Evolutionary conservation across 2,797 vertebrate genomes (phyloP).

Genomic region (Rallus crepitans): DNA sequence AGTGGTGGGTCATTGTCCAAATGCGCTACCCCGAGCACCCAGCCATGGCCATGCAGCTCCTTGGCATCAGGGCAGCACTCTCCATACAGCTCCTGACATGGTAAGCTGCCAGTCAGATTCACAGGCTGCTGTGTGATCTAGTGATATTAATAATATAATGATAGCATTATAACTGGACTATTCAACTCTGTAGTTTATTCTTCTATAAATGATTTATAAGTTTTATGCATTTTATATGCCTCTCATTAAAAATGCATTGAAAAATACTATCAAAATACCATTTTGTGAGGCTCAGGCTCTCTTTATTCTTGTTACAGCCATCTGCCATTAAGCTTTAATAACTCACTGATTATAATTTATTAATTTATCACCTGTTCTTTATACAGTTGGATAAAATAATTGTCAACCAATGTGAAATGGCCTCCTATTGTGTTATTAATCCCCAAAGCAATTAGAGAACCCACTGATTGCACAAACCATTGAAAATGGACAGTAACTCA

Average conservation of each 20-base stretch:
- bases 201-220: conserved; percentile 68
- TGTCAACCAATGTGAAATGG: conserved; percentile 58
- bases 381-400: conserved; percentile 69
- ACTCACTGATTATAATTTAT: conserved; percentile 73
- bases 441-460: conserved; percentile 72
- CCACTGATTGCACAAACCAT: conserved; percentile 49
- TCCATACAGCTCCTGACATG: not conserved
- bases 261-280: conserved; percentile 67
- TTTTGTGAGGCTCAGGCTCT: conserved; percentile 33
- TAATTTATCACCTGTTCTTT: conserved; percentile 76
- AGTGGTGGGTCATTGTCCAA: not conserved
- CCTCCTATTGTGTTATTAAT: conserved; percentile 73
- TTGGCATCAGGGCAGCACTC: rapidly evolving
- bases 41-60: rapidly evolving
- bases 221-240: conserved; percentile 70
- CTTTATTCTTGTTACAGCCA: conserved; percentile 61
- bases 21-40: not conserved
- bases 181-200: conserved; percentile 58
- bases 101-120: conserved; percentile 8
- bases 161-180: conserved; percentile 64
- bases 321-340: conserved; percentile 69
- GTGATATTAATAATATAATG: conserved; percentile 65
- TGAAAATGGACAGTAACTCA: conserved; percentile 51
- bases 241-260: conserved; percentile 72
- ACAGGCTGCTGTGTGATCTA: not conserved